Evolutionary conservation across 2,797 vertebrate genomes (phyloP).

Genomic region (Falco novaeseelandiae): DNA sequence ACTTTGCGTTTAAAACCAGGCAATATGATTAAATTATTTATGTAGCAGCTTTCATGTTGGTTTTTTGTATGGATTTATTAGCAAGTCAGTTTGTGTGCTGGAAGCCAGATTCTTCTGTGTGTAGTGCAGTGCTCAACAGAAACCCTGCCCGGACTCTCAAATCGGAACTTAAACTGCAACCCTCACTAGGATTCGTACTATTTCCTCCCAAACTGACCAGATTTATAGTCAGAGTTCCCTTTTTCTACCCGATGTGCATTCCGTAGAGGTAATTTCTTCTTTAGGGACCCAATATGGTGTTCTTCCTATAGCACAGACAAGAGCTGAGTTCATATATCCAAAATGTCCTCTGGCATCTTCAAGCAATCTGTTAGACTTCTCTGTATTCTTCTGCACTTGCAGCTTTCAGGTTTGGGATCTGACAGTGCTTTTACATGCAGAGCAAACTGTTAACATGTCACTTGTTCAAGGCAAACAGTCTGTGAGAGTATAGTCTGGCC

Average conservation of each 20-base stretch:
- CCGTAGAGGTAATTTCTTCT: not conserved
- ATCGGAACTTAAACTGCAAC: not conserved
- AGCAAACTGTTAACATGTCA: not conserved
- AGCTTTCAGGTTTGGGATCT: not conserved
- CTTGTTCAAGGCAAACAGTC: not conserved
- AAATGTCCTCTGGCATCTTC: not conserved
- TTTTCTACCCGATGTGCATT: not conserved
- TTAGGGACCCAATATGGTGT: not conserved
- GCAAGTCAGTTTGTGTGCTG: not conserved
- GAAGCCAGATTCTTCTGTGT: not conserved
- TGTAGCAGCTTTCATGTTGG: not conserved
- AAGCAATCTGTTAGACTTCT: not conserved
- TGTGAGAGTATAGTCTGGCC: not conserved
- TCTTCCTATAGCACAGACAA: not conserved
- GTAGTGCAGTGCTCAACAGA: not conserved
- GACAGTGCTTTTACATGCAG: not conserved
- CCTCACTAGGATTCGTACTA: not conserved
- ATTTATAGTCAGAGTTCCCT: not conserved
- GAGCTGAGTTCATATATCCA: not conserved
- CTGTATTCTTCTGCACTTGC: not conserved
- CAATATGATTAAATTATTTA: not conserved
- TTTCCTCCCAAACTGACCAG: not conserved
- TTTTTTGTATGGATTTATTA: not conserved
- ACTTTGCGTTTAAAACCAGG: constrained; percentile 2
- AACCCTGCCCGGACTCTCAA: not conserved